A percentile compares a stretch with the other conserved stretches of the same genome.
phyloP scores from a whole-genome alignment of 2,113 vertebrate species.

The Elanus axillaris region DNA sequence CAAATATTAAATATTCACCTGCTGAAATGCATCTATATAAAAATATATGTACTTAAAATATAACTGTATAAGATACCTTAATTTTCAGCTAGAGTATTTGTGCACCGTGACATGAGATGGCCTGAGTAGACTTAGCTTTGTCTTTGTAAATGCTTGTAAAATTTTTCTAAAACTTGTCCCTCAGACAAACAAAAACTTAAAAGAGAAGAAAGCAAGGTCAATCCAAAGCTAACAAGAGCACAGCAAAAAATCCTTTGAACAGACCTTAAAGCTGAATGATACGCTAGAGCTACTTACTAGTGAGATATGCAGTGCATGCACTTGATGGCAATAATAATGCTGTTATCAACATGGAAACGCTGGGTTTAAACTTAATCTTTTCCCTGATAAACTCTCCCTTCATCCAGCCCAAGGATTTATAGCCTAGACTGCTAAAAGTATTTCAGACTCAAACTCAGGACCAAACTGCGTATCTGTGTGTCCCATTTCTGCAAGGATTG shows the following conservation, averaged over 20 bases:
- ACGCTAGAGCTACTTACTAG: not conserved
- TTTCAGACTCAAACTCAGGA: not conserved
- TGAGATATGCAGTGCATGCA: not conserved
- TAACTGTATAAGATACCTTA: not conserved
- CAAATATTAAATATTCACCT: not conserved
- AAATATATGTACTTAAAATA: not conserved
- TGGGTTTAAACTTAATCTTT: slow-evolving; percentile 49
- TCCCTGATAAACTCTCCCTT: slow-evolving; percentile 38
- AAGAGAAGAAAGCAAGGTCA: not conserved
- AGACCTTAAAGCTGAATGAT: slow-evolving; percentile 24
- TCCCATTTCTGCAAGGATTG: not conserved
- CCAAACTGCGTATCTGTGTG: not conserved
- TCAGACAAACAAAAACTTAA: not conserved
- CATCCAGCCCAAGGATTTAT: not conserved
- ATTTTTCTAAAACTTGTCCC: not conserved
- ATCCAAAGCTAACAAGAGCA: not conserved
- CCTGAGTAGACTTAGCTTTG: not conserved
- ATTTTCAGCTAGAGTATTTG: not conserved
- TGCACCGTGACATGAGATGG: not conserved
- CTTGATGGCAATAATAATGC: slow-evolving; percentile 36
- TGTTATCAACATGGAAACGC: not conserved
- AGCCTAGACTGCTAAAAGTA: not conserved
- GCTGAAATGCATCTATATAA: not conserved
- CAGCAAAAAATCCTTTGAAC: not conserved
- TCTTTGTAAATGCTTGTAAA: not conserved